A percentile compares a stretch with the other conserved stretches of the same genome.
These are phyloP conservation scores for Lepus timidus DNA, from an alignment of 2,113 vertebrate species.

Conservation along the genomic window DNA sequence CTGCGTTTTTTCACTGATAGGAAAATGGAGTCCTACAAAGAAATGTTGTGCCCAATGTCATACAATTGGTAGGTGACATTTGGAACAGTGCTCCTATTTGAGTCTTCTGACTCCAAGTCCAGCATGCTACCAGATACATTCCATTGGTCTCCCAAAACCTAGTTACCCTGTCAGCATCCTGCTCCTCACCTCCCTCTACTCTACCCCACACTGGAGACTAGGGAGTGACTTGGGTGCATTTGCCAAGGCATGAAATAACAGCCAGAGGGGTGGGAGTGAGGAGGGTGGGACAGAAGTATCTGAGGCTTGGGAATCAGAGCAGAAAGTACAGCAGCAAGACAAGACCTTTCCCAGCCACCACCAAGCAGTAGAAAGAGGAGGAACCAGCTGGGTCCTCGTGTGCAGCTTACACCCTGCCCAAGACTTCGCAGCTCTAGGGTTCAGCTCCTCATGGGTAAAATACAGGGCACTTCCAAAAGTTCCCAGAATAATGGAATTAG, in stretches of 20 bases:
- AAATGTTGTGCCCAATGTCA: not conserved
- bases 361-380: not conserved
- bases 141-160: not conserved
- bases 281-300: not conserved
- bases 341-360: not conserved
- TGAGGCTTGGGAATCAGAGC: conserved; percentile 6
- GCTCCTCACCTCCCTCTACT: not conserved
- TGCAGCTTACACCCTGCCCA: not conserved
- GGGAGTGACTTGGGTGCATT: not conserved
- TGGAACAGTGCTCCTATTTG: not conserved
- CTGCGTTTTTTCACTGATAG: conserved; percentile 36
- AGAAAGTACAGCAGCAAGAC: not conserved
- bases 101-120: conserved; percentile 22
- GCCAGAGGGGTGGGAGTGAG: not conserved
- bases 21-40: conserved; percentile 59
- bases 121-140: not conserved
- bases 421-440: not conserved
- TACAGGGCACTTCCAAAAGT: too few species aligned
- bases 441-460: not conserved
- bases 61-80: not conserved
- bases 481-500: too few species aligned
- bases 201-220: not conserved
- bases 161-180: conserved; percentile 1
- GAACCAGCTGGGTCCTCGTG: not conserved
- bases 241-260: not conserved